phyloP scores from a whole-genome alignment of 2,888 invertebrate genomes.

The Nowickia ferox region DNA sequence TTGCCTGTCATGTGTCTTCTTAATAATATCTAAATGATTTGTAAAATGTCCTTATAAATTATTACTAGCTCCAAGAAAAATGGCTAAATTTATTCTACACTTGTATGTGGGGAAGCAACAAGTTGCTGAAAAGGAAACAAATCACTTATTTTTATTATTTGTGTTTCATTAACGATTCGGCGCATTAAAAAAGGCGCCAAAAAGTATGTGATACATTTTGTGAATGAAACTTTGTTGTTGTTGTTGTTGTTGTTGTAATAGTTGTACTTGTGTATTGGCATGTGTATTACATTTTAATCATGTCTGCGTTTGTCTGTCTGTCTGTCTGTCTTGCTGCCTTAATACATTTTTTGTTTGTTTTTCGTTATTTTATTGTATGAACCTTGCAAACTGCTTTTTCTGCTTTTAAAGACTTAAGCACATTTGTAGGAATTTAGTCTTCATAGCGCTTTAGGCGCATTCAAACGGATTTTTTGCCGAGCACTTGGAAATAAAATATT shows the following conservation, averaged over 20 bases:
- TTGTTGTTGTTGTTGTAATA: not conserved
- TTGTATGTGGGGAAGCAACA: slow-evolving; percentile 40
- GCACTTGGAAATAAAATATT: not conserved
- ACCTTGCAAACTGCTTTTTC: slow-evolving; percentile 49
- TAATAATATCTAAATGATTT: slow-evolving; percentile 43
- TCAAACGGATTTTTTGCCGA: slow-evolving; percentile 74
- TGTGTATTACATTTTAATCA: slow-evolving; percentile 27
- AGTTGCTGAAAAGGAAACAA: slow-evolving; percentile 37
- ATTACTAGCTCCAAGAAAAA: slow-evolving; percentile 39
- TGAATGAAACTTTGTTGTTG: slow-evolving; percentile 63
- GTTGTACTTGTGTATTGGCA: not conserved
- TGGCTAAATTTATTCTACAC: slow-evolving; percentile 53
- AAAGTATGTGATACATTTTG: slow-evolving; percentile 48
- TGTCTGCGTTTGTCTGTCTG: slow-evolving; percentile 53
- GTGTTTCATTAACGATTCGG: slow-evolving; percentile 33
- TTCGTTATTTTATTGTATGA: slow-evolving; percentile 1
- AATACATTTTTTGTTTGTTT: slow-evolving; percentile 34
- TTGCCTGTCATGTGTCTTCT: slow-evolving; percentile 26
- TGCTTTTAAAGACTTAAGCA: slow-evolving; percentile 70
- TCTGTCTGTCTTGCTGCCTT: no score
- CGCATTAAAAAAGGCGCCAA: slow-evolving; percentile 55
- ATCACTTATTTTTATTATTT: not conserved
- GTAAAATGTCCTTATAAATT: slow-evolving; percentile 57
- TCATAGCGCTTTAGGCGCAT: slow-evolving; percentile 81
- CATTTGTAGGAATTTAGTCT: slow-evolving; percentile 77